Base-by-base conservation (phyloP, 2,888 invertebrate genomes). In the Luffia ferchaultella region DNA sequence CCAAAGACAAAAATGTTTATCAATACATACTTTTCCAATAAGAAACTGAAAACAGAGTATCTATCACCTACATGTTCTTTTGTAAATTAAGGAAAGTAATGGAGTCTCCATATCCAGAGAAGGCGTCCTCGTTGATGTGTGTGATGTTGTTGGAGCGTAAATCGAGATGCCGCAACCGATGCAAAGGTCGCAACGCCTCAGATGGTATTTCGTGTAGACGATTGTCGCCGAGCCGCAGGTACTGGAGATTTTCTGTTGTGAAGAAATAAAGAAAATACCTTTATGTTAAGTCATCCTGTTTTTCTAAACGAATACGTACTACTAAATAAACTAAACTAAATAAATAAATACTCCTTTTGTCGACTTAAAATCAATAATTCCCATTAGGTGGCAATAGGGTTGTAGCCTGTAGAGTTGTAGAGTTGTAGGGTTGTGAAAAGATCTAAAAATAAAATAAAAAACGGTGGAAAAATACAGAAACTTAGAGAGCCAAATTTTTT, bases 1-100 rank as follows among this genome's bases (percentile, higher is more conserved):
- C n/a, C n/a, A n/a, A n/a, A n/a, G n/a, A n/a, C n/a, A n/a, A n/a
- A n/a, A n/a, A n/a, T n/a, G n/a, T n/a, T n/a, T n/a, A n/a, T n/a
- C n/a, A n/a, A n/a, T n/a, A n/a, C n/a, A n/a, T n/a, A n/a, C n/a
- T n/a, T n/a, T n/a, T n/a, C n/a, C n/a, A n/a, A n/a, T n/a, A n/a
- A n/a, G n/a, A n/a, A n/a, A n/a, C n/a, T n/a, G n/a, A n/a, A n/a
- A n/a, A n/a, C n/a, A n/a, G n/a, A n/a, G n/a, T n/a, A n/a, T n/a
- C n/a, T n/a, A n/a, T n/a, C n/a, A 79, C 90, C 91, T 85, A 95
- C 95, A 92, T 91, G 71, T 96, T 96, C 73, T 95, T 95, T 66
- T 96, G 95, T 56, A 96, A 80, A 70, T 95, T 95, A 20, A 96
- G 88, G 77, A 95, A 96, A n/a, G 96, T 95, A 57, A 96, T 92